A percentile compares a stretch with the other conserved stretches of the same genome.
phyloP scores from a whole-genome alignment of 2,797 vertebrate genomes.

The Poeciliopsis turneri region DNA sequence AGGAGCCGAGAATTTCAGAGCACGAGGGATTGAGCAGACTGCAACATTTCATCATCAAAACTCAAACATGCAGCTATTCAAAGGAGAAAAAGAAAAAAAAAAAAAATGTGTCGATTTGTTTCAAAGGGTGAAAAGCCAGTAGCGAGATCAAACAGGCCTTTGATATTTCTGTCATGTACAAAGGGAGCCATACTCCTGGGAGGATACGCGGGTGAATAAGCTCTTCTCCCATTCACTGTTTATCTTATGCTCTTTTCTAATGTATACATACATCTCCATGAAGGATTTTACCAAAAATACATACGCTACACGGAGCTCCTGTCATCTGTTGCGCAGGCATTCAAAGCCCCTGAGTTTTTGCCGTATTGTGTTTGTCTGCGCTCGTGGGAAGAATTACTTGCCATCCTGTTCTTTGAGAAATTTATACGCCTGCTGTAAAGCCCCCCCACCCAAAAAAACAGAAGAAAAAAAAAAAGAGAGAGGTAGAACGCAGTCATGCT shows the following conservation, averaged over 20 bases:
- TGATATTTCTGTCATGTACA: conserved; percentile 76
- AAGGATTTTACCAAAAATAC: conserved; percentile 43
- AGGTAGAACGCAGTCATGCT: conserved; percentile 19
- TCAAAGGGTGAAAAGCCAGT: conserved; percentile 61
- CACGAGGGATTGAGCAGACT: conserved; percentile 55
- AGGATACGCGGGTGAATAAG: conserved; percentile 50
- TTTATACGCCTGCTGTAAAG: conserved; percentile 28
- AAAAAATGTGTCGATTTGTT: conserved; percentile 71
- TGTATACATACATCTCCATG: conserved; percentile 49
- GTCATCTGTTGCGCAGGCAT: conserved; percentile 30
- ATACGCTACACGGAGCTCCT: conserved; percentile 25
- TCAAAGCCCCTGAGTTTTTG: conserved; percentile 32
- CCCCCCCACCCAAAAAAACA: background rate
- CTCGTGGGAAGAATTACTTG: conserved; percentile 45
- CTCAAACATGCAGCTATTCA: conserved; percentile 64
- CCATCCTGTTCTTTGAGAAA: conserved; percentile 32
- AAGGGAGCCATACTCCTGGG: conserved; percentile 55
- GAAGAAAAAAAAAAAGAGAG: background rate
- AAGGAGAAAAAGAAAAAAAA: background rate
- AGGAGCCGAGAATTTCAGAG: conserved; percentile 53
- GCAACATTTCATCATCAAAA: conserved; percentile 77
- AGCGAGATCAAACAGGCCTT: conserved; percentile 75
- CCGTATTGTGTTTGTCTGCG: conserved; percentile 29
- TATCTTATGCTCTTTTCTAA: conserved; percentile 55
- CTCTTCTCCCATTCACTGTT: conserved; percentile 62